phyloP scores from a whole-genome alignment of 2,113 vertebrate species.

The Atherinomorus stipes region DNA sequence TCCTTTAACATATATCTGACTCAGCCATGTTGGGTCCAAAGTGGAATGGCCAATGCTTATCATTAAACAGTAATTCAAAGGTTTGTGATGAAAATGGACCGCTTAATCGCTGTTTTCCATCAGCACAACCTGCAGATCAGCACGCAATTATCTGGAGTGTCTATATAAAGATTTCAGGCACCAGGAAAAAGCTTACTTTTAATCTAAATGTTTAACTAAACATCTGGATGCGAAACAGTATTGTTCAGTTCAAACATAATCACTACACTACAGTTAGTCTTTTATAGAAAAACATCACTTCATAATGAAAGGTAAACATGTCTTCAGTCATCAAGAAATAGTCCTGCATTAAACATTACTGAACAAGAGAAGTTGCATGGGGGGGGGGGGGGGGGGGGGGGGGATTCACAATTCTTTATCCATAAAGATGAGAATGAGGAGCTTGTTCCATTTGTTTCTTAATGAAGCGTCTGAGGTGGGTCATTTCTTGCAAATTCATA shows the following conservation, averaged over 20 bases:
- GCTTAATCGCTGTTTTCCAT: slow-evolving; percentile 55
- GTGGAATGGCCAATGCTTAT: slow-evolving; percentile 46
- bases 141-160: slow-evolving; percentile 55
- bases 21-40: background rate
- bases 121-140: slow-evolving; percentile 39
- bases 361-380: background rate
- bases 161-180: slow-evolving; percentile 51
- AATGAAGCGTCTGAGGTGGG: background rate
- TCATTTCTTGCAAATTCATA: background rate
- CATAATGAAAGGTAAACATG: slow-evolving; percentile 19
- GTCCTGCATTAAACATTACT: background rate
- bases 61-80: slow-evolving; percentile 54
- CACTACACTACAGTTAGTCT: no score
- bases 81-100: slow-evolving; percentile 47
- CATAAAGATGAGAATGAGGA: background rate
- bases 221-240: background rate
- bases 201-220: background rate
- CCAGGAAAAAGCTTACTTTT: slow-evolving; percentile 24
- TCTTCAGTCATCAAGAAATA: background rate
- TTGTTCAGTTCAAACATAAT: slow-evolving; percentile 6
- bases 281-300: slow-evolving; percentile 51
- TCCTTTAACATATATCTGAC: slow-evolving; percentile 23
- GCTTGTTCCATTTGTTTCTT: background rate
- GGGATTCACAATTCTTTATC: no score
- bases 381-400: no score